Evolutionary conservation across 2,888 invertebrate genomes (phyloP).

Genomic region (Papilio demoleus): DNA sequence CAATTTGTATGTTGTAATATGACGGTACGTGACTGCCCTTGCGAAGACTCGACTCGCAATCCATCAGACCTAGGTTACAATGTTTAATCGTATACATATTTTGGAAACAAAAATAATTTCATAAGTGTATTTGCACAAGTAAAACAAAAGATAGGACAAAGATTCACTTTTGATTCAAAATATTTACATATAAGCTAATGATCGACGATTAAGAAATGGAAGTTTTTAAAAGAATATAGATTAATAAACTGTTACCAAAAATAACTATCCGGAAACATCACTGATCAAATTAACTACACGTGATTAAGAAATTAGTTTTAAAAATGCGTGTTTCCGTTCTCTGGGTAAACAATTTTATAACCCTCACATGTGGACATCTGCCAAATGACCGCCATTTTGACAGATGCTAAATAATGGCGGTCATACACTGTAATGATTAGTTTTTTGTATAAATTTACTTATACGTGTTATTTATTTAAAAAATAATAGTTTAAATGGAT

Average conservation of each 20-base stretch:
- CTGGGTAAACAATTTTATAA: constrained; percentile 20
- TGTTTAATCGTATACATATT: background rate
- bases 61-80: background rate
- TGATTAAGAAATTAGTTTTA: background rate
- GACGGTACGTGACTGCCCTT: constrained; percentile 4
- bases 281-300: background rate
- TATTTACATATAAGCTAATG: background rate
- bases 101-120: background rate
- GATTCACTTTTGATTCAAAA: no score
- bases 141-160: no score
- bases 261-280: constrained; percentile 2
- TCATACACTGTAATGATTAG: background rate
- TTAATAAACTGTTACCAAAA: background rate
- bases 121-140: no score
- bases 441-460: background rate
- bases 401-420: background rate
- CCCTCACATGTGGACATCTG: constrained; percentile 9
- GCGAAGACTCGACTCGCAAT: background rate
- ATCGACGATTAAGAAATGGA: background rate
- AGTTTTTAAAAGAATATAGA: background rate
- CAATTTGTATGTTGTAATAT: background rate
- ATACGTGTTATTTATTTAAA: background rate
- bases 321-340: background rate
- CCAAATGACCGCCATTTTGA: constrained; percentile 28
- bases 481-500: no score